Evolutionary conservation across 1,140 invertebrate species (phyloP).

Genomic region (Lineus longissimus): DNA sequence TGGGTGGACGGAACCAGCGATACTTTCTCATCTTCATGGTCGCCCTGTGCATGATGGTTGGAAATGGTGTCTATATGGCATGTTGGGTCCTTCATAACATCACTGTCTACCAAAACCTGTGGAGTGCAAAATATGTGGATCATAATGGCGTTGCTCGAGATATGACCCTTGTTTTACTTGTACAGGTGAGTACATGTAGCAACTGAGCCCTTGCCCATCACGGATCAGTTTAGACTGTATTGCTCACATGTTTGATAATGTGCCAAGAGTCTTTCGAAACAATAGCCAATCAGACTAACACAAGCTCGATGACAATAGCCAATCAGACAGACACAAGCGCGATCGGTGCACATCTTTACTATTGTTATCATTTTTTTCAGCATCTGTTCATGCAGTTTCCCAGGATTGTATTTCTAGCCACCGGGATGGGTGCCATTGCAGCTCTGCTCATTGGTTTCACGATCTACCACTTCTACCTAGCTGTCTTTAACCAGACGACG

Average conservation of each 20-base stretch:
- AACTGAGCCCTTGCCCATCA: too few relatives aligned
- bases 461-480: constrained; percentile 37
- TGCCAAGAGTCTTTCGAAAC: too few relatives aligned
- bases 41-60: constrained; percentile 33
- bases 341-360: background rate
- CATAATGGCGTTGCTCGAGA: constrained; percentile 27
- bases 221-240: too few relatives aligned
- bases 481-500: constrained; percentile 43
- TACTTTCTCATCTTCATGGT: constrained; percentile 48
- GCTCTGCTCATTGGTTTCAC: constrained; percentile 33
- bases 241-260: too few relatives aligned
- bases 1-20: constrained; percentile 46
- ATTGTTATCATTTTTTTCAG: constrained; percentile 24
- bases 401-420: constrained; percentile 36
- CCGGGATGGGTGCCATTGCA: constrained; percentile 27
- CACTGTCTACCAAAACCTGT: constrained; percentile 26
- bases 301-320: too few relatives aligned
- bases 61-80: constrained; percentile 35
- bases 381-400: constrained; percentile 35
- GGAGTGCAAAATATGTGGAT: constrained; percentile 32
- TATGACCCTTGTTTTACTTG: constrained; percentile 33
- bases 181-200: constrained; percentile 32
- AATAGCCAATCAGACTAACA: too few relatives aligned
- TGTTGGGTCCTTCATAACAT: constrained; percentile 27
- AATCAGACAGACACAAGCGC: too few relatives aligned